phyloP scores from a whole-genome alignment of 2,113 vertebrate genomes.

The Crotalus viridis region DNA sequence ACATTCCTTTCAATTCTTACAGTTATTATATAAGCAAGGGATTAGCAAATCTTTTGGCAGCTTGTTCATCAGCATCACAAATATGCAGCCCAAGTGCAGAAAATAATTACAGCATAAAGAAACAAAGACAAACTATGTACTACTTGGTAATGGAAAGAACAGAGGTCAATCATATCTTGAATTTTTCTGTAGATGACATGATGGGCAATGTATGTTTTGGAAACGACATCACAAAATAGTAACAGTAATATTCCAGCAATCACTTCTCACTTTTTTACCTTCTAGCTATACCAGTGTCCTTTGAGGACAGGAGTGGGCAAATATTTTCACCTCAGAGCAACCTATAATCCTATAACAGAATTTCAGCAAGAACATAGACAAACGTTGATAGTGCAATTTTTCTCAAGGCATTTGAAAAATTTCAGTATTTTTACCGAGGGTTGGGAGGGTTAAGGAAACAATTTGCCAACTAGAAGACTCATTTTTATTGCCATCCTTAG shows the following conservation, averaged over 20 bases:
- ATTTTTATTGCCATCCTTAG: background rate
- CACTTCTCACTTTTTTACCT: background rate
- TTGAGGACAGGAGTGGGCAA: background rate
- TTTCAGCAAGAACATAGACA: background rate
- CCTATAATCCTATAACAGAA: background rate
- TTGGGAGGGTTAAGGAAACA: background rate
- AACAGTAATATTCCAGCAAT: background rate
- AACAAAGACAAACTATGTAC: background rate
- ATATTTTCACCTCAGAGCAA: background rate
- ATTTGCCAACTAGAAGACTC: background rate
- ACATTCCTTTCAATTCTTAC: background rate
- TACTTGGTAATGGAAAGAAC: background rate
- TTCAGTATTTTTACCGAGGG: background rate
- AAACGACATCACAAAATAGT: background rate
- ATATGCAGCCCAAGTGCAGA: background rate
- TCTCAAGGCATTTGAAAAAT: background rate
- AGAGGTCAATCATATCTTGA: background rate
- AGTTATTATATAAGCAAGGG: conserved; percentile 4
- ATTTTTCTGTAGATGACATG: background rate
- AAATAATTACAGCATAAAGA: background rate
- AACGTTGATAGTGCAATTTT: background rate
- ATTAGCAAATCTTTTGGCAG: background rate
- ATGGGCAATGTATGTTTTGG: background rate
- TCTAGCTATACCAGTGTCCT: background rate
- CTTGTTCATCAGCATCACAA: background rate